phyloP scores from a whole-genome alignment of 2,113 vertebrate genomes.

The human (Homo sapiens) region GRCh38 chr17:13983501-13984000 shows the following conservation, averaged over 20 bases:
- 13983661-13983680: background rate
- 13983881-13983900: background rate
- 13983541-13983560: too few species aligned
- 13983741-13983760: background rate
- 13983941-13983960: background rate
- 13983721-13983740: background rate
- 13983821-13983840: background rate
- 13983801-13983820: background rate
- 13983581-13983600: background rate
- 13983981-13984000: background rate
- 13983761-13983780: background rate
- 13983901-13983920: background rate
- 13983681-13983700: background rate
- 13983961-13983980: accelerated
- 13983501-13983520: background rate
- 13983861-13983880: background rate
- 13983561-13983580: background rate
- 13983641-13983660: background rate
- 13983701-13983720: background rate
- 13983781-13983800: background rate
- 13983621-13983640: accelerated
- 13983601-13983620: background rate
- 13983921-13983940: background rate
- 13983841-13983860: background rate
- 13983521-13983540: background rate